Base-by-base conservation (phyloP, 2,113 vertebrate species). In the Cynopterus brachyotis region DNA sequence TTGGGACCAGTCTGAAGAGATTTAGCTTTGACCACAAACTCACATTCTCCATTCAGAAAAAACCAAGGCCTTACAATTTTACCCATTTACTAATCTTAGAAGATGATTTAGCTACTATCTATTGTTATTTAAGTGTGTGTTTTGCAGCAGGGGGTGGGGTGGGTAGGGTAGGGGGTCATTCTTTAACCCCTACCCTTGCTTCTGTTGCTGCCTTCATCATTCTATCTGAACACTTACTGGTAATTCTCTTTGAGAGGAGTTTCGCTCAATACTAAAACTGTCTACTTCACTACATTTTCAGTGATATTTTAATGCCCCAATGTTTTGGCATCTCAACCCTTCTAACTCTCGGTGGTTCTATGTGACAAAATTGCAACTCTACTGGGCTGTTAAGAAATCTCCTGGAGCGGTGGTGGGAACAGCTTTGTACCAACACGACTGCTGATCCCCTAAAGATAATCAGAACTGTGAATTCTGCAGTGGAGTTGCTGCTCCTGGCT, bases 241-340 rank as follows among this genome's bases (percentile, higher is more conserved):
- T 64, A 67, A 47, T 19, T 60, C 37, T 92, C 24, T 32, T 9
- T 70, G 15, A 37, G 30, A 90, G 15, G 3, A 83, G 37, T 75
- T 67, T 95, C 37, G 57, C 20, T 75, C 69, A 83, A 37, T 69
- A 35, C 13, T 42, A 42, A 95, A 66, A 16, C 3, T 45, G 73
- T n/a, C 69, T 53, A 53, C 76, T 96, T 82, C 66, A 40, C 79
- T 95, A 20, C 57, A 80, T 85, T 85, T 84, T 42, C 47, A 82
- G 17, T 60, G 78, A 85, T 45, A 88, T 53, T 26, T 64, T 16
- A 73, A 84, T 45, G 20, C 3, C 12, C 60, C n/a, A 2, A 24
- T 53, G 70, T 30, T 72, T 15, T 32, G 1, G 7, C 17, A 40
- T 55, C 30, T 50, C 73, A 26, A 62, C 15, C 4, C 42, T 90